Conservation (phyloP, 2,797 vertebrate genomes). For the Lepilemur septentrionalis region DNA sequence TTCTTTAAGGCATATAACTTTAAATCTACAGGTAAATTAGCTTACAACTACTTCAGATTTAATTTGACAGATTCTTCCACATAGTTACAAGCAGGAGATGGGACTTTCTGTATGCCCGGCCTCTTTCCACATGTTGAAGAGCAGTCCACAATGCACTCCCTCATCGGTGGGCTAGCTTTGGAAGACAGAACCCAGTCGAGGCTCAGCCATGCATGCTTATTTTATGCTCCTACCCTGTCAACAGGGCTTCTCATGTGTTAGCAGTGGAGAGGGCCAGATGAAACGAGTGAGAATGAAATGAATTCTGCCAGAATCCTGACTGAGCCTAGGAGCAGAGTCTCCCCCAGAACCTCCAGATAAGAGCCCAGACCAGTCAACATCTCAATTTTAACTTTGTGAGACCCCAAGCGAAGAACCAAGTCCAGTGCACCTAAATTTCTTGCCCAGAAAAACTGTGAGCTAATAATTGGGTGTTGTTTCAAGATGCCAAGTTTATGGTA, state of each 20-base stretch:
- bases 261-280: neutral
- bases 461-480: neutral
- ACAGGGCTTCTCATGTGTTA: neutral
- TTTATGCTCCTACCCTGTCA: neutral
- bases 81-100: neutral
- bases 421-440: neutral
- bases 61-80: neutral
- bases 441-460: neutral
- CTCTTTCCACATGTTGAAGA: neutral
- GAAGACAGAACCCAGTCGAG: neutral
- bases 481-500: neutral
- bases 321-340: neutral
- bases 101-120: neutral
- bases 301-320: neutral
- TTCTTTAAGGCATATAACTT: neutral
- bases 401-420: too few relatives aligned
- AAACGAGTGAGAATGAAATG: neutral
- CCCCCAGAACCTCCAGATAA: neutral
- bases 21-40: neutral
- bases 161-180: neutral
- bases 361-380: fast-evolving
- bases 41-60: neutral
- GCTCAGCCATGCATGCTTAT: neutral
- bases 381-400: neutral
- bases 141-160: fast-evolving